Percentiles rank a stretch among this genome's conserved stretches.
phyloP scores from a whole-genome alignment of 1,140 invertebrate genomes.

The Hydropsyche tenuis region DNA sequence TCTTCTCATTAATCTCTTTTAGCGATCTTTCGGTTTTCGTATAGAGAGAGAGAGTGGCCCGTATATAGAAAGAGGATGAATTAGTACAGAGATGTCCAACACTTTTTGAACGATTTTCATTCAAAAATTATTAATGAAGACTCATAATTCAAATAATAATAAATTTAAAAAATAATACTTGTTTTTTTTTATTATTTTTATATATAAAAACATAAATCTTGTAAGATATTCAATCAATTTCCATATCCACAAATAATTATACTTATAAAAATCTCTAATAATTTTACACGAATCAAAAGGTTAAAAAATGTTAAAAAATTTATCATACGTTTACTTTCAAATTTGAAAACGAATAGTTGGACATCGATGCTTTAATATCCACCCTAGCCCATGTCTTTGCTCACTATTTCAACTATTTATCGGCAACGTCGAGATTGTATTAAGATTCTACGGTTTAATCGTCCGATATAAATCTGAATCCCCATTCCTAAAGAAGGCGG shows the following conservation, averaged over 20 bases:
- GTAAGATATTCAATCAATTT: background rate
- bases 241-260: background rate
- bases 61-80: background rate
- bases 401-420: constrained; percentile 48
- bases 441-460: constrained; percentile 45
- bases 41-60: background rate
- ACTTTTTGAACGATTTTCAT: no score
- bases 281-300: no score
- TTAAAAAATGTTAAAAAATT: no score
- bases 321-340: no score
- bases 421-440: constrained; percentile 45
- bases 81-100: no score
- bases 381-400: background rate
- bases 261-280: background rate
- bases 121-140: no score
- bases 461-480: constrained; percentile 38
- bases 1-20: constrained; percentile 13
- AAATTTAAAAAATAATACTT: no score
- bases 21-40: constrained; percentile 11
- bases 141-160: no score
- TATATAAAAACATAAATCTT: background rate
- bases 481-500: background rate
- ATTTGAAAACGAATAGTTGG: no score
- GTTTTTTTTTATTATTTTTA: no score
- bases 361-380: no score